A percentile compares a stretch with the other conserved stretches of the same genome.
Conservation (phyloP, 2,888 invertebrate species). For the Oscheius myriophilus region DNA sequence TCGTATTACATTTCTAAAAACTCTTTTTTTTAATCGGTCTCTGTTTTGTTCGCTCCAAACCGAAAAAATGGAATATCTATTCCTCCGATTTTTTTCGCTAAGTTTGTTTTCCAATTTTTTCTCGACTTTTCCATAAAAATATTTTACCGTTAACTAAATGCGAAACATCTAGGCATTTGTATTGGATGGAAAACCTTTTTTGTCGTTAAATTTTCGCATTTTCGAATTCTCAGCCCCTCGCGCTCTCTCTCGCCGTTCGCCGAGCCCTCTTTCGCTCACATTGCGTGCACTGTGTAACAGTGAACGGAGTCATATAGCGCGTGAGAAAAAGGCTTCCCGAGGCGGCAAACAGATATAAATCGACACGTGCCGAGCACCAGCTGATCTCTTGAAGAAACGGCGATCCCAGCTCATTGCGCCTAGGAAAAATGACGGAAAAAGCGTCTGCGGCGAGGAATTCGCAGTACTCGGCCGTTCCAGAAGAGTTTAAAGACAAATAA, state of each 20-base stretch:
- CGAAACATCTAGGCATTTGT: too few relatives aligned
- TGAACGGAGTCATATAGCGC: conserved; percentile 25
- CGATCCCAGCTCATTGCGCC: neutral
- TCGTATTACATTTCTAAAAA: too few relatives aligned
- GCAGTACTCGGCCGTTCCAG: neutral
- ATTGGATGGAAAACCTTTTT: too few relatives aligned
- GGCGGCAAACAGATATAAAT: conserved; percentile 29
- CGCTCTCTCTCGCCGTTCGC: neutral
- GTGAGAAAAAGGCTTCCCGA: conserved; percentile 27
- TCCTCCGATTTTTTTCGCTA: too few relatives aligned
- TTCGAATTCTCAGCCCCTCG: too few relatives aligned
- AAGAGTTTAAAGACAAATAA: neutral
- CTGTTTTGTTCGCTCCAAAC: too few relatives aligned
- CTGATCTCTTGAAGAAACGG: conserved; percentile 12
- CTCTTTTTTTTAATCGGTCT: too few relatives aligned
- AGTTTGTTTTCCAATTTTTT: too few relatives aligned
- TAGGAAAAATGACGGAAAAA: neutral
- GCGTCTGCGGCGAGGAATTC: neutral
- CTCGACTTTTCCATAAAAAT: too few relatives aligned
- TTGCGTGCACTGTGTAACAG: conserved; percentile 19
- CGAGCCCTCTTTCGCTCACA: conserved; percentile 1
- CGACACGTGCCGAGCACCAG: conserved; percentile 24
- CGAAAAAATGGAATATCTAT: too few relatives aligned
- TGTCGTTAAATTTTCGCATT: too few relatives aligned
- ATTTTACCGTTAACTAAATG: too few relatives aligned